These are phyloP conservation scores for Diplazon laetatorius DNA, from an alignment of 2,888 invertebrate genomes.

Conservation along the genomic window DNA sequence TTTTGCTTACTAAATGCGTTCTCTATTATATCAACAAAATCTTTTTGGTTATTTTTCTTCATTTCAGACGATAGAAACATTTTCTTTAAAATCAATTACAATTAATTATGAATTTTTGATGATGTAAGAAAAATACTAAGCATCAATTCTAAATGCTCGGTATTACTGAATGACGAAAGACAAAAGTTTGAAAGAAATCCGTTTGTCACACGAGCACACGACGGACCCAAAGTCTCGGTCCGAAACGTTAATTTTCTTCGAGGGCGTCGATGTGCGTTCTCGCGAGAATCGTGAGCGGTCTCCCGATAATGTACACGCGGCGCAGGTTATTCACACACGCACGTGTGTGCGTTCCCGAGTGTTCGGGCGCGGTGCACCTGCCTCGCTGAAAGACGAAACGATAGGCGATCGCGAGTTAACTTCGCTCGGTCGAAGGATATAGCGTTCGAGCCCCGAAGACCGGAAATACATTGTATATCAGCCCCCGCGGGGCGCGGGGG, in stretches of 20 bases:
- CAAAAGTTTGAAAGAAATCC: not conserved
- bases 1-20: too few species aligned
- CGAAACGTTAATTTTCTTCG: slow-evolving; percentile 44
- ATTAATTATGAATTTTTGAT: too few species aligned
- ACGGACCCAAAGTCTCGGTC: slow-evolving; percentile 8
- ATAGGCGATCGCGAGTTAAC: slow-evolving; percentile 69
- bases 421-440: slow-evolving; percentile 38
- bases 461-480: slow-evolving; percentile 66
- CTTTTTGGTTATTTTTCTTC: too few species aligned
- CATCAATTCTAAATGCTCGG: too few species aligned
- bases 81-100: too few species aligned
- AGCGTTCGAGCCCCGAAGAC: slow-evolving; percentile 35
- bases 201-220: slow-evolving; percentile 6
- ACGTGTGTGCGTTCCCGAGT: slow-evolving; percentile 51
- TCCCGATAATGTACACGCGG: slow-evolving; percentile 22
- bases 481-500: slow-evolving; percentile 66
- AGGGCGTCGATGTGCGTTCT: slow-evolving; percentile 5
- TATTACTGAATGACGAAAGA: too few species aligned
- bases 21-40: too few species aligned
- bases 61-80: too few species aligned
- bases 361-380: slow-evolving; percentile 63
- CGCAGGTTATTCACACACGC: slow-evolving; percentile 57
- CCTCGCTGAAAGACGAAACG: slow-evolving; percentile 69
- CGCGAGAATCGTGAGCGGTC: slow-evolving; percentile 17
- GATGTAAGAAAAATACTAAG: too few species aligned